phyloP scores from a whole-genome alignment of 2,888 invertebrate species.

The Synergus japonicus region DNA sequence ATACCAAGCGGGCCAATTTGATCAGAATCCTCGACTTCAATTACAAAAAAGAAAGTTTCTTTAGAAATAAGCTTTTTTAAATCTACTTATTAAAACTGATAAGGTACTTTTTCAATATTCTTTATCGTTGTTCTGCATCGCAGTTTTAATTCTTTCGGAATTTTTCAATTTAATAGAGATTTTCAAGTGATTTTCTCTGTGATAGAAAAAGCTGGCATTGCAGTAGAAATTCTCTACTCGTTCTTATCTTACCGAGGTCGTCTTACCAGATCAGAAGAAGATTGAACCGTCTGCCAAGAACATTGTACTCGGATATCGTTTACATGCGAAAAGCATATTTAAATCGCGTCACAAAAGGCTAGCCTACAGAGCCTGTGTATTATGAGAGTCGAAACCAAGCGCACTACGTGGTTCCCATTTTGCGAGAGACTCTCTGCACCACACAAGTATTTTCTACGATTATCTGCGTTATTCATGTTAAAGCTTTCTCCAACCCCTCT shows the following conservation, averaged over 20 bases:
- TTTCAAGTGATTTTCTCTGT: neutral
- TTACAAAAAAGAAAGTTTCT: neutral
- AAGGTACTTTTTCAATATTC: neutral
- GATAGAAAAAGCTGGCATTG: neutral
- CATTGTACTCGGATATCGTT: slow-evolving; percentile 24
- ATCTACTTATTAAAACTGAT: neutral
- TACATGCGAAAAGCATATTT: slow-evolving; percentile 29
- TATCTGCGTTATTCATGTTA: neutral
- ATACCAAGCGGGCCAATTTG: neutral
- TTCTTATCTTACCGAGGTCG: slow-evolving; percentile 7
- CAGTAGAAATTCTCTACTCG: neutral
- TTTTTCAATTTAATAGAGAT: slow-evolving; percentile 1
- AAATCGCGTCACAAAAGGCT: slow-evolving; percentile 17
- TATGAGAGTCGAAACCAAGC: neutral
- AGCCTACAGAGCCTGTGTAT: neutral
- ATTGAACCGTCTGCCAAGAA: slow-evolving; percentile 43
- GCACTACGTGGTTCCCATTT: slow-evolving; percentile 13
- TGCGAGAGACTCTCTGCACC: neutral
- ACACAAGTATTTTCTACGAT: slow-evolving; percentile 11
- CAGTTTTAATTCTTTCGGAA: neutral
- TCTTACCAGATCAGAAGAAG: slow-evolving; percentile 48
- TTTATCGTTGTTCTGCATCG: neutral
- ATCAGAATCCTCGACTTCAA: neutral
- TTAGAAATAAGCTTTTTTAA: neutral
- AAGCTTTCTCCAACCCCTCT: neutral